These are phyloP conservation scores for Sphinx pinastri DNA, from an alignment of 2,888 invertebrate species.

Conservation along the genomic window DNA sequence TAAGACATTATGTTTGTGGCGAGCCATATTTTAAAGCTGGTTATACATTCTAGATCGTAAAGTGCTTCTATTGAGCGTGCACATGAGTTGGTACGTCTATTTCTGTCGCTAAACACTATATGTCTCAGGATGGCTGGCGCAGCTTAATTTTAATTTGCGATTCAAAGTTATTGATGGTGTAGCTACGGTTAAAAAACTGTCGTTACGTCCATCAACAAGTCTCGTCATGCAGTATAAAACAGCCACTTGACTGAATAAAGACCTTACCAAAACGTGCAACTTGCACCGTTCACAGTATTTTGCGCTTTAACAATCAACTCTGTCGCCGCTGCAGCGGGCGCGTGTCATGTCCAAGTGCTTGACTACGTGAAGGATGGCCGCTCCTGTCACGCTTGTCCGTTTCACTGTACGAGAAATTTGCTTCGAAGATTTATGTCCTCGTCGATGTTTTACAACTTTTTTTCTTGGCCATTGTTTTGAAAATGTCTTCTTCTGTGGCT, in stretches of 20 bases:
- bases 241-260: neutral
- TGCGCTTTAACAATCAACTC: neutral
- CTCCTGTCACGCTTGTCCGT: constrained; percentile 49
- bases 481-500: neutral
- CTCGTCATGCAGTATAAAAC: no score
- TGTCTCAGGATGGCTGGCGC: no score
- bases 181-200: neutral
- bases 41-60: no score
- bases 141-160: no score
- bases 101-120: no score
- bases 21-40: no score
- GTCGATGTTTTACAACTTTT: neutral
- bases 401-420: constrained; percentile 1
- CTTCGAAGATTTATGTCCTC: constrained; percentile 7
- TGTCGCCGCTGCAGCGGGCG: neutral
- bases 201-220: neutral
- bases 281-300: constrained; percentile 13
- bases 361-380: constrained; percentile 75
- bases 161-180: neutral
- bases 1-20: no score
- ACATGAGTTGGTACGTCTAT: no score
- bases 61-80: no score
- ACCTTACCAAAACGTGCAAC: neutral
- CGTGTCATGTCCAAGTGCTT: constrained; percentile 39
- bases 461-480: neutral